Conservation (phyloP, 2,888 invertebrate species). For the Notodonta dromedarius region DNA sequence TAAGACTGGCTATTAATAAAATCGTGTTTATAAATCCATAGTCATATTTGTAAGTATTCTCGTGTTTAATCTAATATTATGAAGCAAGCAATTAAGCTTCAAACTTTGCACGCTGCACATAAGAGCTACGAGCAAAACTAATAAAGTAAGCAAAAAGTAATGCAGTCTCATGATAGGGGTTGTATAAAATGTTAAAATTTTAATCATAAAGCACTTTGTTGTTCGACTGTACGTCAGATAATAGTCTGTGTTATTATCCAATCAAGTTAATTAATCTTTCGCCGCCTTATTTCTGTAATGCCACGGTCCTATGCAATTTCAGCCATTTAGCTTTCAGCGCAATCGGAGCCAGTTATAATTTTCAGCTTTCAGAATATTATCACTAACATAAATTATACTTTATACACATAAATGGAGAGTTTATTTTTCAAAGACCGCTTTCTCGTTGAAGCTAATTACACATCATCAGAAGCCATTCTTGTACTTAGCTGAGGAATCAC, state of each 20-base stretch:
- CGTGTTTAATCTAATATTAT: neutral
- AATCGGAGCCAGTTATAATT: conserved; percentile 21
- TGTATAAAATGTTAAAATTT: no score
- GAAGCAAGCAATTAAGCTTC: no score
- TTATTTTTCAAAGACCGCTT: neutral
- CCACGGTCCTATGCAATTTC: conserved; percentile 32
- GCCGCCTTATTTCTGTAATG: conserved; percentile 59
- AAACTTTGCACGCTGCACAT: no score
- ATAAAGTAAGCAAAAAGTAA: no score
- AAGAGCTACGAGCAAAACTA: no score
- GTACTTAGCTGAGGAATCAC: conserved; percentile 55
- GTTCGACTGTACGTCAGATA: conserved; percentile 40
- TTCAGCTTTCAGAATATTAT: conserved; percentile 4
- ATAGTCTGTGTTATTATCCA: conserved; percentile 55
- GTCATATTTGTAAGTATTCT: no score
- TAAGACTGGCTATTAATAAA: no score
- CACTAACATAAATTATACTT: conserved; percentile 9
- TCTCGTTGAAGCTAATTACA: conserved; percentile 22
- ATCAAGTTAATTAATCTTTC: conserved; percentile 64
- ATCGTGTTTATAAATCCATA: no score
- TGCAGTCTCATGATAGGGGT: no score
- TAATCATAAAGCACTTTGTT: conserved; percentile 10
- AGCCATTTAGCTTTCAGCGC: conserved; percentile 12
- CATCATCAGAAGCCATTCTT: conserved; percentile 58
- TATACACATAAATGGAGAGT: conserved; percentile 4